These are phyloP conservation scores for Sclerurus mexicanus DNA, from an alignment of 2,113 vertebrate species.

Conservation along the genomic window DNA sequence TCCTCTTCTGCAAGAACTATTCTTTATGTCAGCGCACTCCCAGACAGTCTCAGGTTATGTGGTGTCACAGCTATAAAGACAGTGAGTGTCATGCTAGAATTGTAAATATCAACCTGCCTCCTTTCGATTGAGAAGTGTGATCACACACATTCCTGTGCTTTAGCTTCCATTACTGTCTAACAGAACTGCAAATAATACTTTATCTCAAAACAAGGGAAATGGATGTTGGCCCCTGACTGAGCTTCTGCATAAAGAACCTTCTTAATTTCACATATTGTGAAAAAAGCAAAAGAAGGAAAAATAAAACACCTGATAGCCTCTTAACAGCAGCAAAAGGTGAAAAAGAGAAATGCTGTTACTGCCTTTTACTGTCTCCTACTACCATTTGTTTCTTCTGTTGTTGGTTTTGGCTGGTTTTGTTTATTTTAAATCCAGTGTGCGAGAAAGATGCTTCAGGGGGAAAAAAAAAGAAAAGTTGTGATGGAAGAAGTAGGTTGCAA, in stretches of 20 bases:
- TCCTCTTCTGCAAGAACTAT: neutral
- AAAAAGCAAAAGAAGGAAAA: neutral
- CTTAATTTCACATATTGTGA: neutral
- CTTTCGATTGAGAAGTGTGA: rapidly evolving
- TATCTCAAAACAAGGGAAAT: neutral
- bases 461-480: neutral
- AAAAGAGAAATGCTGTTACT: neutral
- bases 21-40: neutral
- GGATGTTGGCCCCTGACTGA: neutral
- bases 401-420: neutral
- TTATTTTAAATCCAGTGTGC: neutral
- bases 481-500: neutral
- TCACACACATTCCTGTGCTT: neutral
- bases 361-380: neutral
- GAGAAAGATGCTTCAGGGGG: neutral
- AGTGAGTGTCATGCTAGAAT: neutral
- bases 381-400: neutral
- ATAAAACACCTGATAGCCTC: neutral
- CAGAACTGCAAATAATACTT: neutral
- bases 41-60: neutral
- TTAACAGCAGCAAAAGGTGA: neutral
- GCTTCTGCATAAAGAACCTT: neutral
- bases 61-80: neutral
- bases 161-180: neutral
- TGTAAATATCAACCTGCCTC: neutral